Percentiles rank a stretch among this genome's conserved stretches.
These are phyloP conservation scores for Polyommatus icarus DNA, from an alignment of 2,888 invertebrate species.

Conservation along the genomic window DNA sequence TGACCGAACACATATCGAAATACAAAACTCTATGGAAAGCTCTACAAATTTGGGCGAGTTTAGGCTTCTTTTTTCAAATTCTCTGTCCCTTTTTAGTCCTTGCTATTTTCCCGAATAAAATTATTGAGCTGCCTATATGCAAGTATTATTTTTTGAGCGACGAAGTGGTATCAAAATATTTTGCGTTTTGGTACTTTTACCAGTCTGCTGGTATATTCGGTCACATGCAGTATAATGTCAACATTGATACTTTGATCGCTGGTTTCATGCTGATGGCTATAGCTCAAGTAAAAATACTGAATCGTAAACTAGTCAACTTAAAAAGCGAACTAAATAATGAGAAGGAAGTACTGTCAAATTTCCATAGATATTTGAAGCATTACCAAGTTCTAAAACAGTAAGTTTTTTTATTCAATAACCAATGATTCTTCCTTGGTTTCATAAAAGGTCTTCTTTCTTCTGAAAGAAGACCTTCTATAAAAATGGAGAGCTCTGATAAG, in stretches of 20 bases:
- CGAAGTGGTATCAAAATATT: conserved; percentile 51
- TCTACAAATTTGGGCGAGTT: conserved; percentile 47
- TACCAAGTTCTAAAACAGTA: conserved; percentile 58
- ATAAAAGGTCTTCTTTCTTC: too few species aligned
- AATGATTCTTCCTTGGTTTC: too few species aligned
- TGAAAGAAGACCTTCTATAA: too few species aligned
- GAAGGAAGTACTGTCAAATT: conserved; percentile 35
- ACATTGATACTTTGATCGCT: conserved; percentile 57
- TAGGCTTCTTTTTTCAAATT: conserved; percentile 49
- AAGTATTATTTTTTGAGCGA: conserved; percentile 64
- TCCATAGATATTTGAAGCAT: conserved; percentile 48
- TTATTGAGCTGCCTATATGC: conserved; percentile 58
- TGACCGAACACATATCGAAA: conserved; percentile 45
- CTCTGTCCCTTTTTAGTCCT: conserved; percentile 51
- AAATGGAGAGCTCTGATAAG: too few species aligned
- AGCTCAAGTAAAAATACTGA: conserved; percentile 55
- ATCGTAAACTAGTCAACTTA: conserved; percentile 52
- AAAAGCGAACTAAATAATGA: conserved; percentile 41
- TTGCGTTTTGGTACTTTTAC: conserved; percentile 54
- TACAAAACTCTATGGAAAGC: conserved; percentile 52
- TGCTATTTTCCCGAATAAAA: conserved; percentile 47
- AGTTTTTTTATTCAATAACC: too few species aligned
- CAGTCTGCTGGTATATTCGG: conserved; percentile 60
- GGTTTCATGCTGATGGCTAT: conserved; percentile 58
- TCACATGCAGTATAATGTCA: conserved; percentile 64